Evolutionary conservation across 2,888 invertebrate genomes (phyloP), one percentile per base, ranked within the genome.

Genomic region (Azorinus chamasolen): DNA sequence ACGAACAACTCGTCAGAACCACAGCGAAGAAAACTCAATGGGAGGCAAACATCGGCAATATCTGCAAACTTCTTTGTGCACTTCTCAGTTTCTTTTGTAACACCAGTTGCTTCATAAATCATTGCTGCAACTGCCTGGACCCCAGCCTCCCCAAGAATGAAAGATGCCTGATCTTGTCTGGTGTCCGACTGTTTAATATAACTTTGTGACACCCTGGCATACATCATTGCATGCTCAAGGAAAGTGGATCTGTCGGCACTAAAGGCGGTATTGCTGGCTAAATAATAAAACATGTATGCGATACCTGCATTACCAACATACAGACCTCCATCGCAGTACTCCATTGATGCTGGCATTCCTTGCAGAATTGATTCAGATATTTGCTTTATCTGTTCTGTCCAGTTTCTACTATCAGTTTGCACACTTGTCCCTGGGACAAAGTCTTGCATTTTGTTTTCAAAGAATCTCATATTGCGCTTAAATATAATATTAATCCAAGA

Each of bases 1-100:
- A 97, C 96, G 88, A 97, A 95, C 24, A 97, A 93, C 92, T 97
- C 97, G 93, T 97, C 97, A 39, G 96, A 96, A 37, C 94, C 94
- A 87, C 87, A 86, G 3, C 82, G 76, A 22, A 92, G 87, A 83
- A 91, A 93, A 62, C 91, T 84, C 1, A 89, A 66, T 61, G 95
- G 94, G 84, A 94, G 94, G 87, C 88, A 89, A 20, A 78, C 68
- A 10, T 85, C 79, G 0, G 95, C 95, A 46, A 93, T 89, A 18
- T 92, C 88, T 24, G 92, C 89, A 89, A 94, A 95, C 58, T 93
- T 89, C 45, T 94, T 53, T 16, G 68, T 53, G 72, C 70, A 84
- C 37, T 69, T 75, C 18, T 78, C 76, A 3, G 75, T 78, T n/a
- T 66, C 53, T 10, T 75, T 64, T 18, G 71, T 54, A 37, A 86